These are phyloP conservation scores for Heteronetta atricapilla DNA, from an alignment of 2,113 vertebrate species.

Conservation along the genomic window DNA sequence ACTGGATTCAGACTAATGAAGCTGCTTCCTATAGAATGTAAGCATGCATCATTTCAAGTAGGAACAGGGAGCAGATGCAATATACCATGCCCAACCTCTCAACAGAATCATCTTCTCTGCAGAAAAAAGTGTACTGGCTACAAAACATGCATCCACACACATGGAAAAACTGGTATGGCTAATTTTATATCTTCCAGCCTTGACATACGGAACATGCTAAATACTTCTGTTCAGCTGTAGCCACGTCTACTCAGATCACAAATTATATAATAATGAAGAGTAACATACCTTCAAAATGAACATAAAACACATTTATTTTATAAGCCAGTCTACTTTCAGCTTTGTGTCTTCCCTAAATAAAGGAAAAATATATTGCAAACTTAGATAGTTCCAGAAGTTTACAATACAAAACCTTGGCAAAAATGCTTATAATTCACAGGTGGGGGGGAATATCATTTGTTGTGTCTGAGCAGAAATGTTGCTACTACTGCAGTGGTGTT, in stretches of 20 bases:
- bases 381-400: neutral
- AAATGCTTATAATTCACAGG: neutral
- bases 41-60: neutral
- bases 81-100: neutral
- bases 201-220: neutral
- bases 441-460: neutral
- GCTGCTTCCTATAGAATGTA: neutral
- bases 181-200: neutral
- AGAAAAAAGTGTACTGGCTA: neutral
- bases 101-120: neutral
- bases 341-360: neutral
- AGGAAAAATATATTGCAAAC: neutral
- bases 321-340: neutral
- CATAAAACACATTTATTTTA: neutral
- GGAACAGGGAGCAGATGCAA: neutral
- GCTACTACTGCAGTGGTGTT: neutral
- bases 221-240: neutral
- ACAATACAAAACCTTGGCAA: neutral
- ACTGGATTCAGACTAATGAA: neutral
- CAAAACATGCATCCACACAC: neutral
- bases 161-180: neutral
- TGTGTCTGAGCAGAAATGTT: conserved; percentile 2
- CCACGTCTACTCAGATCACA: neutral
- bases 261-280: neutral
- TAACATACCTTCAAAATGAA: neutral